These are phyloP conservation scores for Arothron firmamentum DNA, from an alignment of 2,113 vertebrate genomes.

Conservation along the genomic window DNA sequence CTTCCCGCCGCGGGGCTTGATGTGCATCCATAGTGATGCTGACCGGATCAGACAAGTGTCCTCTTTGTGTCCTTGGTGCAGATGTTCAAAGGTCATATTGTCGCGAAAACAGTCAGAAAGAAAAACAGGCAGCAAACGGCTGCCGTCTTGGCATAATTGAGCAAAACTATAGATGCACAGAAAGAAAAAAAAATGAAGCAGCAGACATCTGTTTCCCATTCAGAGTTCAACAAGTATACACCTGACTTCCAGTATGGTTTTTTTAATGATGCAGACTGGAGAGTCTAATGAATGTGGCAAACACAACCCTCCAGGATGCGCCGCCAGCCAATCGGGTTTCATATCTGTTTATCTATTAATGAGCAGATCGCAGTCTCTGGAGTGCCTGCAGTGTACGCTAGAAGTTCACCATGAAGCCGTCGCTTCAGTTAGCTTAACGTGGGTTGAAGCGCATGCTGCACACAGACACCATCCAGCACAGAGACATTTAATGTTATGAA, in stretches of 20 bases:
- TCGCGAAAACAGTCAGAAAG: slow-evolving; percentile 65
- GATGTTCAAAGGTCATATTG: slow-evolving; percentile 63
- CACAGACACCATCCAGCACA: slow-evolving; percentile 23
- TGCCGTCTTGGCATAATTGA: slow-evolving; percentile 64
- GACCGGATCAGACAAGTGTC: slow-evolving; percentile 58
- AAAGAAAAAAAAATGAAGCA: slow-evolving; percentile 33
- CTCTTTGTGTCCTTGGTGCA: slow-evolving; percentile 62
- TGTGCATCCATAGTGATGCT: slow-evolving; percentile 61
- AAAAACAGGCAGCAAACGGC: slow-evolving; percentile 68
- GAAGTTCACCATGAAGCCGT: slow-evolving; percentile 40
- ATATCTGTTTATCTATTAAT: slow-evolving; percentile 60
- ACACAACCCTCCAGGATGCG: slow-evolving; percentile 39
- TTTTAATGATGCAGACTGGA: slow-evolving; percentile 51
- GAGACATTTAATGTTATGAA: slow-evolving; percentile 24
- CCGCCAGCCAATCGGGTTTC: slow-evolving; percentile 44
- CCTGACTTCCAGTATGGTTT: slow-evolving; percentile 39
- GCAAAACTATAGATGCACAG: slow-evolving; percentile 28
- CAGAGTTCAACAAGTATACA: slow-evolving; percentile 44
- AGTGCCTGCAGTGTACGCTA: slow-evolving; percentile 33
- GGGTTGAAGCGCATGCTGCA: slow-evolving; percentile 30
- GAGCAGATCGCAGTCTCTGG: slow-evolving; percentile 45
- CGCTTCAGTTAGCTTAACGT: slow-evolving; percentile 41
- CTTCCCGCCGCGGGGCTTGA: slow-evolving; percentile 16
- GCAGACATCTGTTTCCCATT: slow-evolving; percentile 55
- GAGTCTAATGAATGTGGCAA: slow-evolving; percentile 37